A percentile compares a stretch with the other conserved stretches of the same genome.
These are phyloP conservation scores for Homarus americanus DNA, from an alignment of 1,140 invertebrate genomes.

Conservation along the genomic window DNA sequence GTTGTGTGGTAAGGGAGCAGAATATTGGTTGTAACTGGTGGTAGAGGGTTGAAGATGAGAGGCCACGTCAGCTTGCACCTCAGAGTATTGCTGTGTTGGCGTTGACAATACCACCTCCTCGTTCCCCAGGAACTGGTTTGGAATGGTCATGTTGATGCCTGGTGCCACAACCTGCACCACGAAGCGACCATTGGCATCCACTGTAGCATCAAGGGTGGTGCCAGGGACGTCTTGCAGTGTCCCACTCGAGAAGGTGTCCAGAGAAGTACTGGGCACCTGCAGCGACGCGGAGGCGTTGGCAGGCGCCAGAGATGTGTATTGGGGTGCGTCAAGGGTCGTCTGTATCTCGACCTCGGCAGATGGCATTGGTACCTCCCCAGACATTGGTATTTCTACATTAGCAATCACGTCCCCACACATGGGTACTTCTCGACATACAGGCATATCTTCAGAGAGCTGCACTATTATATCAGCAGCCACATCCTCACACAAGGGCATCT, in stretches of 20 bases:
- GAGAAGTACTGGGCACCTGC: background rate
- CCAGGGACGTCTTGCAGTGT: constrained; percentile 38
- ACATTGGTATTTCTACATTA: background rate
- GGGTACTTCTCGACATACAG: background rate
- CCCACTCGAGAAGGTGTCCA: background rate
- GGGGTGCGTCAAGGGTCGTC: constrained; percentile 32
- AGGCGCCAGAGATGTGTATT: constrained; percentile 70
- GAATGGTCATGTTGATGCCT: constrained; percentile 63
- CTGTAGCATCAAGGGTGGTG: constrained; percentile 47
- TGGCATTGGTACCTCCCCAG: constrained; percentile 6
- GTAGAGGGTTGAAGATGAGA: background rate
- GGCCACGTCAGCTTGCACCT: background rate
- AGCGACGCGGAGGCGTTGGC: constrained; percentile 5
- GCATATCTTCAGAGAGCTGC: background rate
- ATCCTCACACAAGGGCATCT: too few relatives aligned
- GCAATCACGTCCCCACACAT: background rate
- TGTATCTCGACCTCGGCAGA: constrained; percentile 54
- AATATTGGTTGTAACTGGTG: background rate
- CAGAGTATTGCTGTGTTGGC: background rate
- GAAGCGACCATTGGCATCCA: constrained; percentile 67
- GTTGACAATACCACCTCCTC: background rate
- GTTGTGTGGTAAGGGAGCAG: background rate
- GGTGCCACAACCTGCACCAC: constrained; percentile 70
- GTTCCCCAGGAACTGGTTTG: constrained; percentile 40
- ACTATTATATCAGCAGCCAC: background rate